These are phyloP conservation scores for Desmophyllum pertusum DNA, from an alignment of 92 coral and sea anemone genomes.

Conservation along the genomic window DNA sequence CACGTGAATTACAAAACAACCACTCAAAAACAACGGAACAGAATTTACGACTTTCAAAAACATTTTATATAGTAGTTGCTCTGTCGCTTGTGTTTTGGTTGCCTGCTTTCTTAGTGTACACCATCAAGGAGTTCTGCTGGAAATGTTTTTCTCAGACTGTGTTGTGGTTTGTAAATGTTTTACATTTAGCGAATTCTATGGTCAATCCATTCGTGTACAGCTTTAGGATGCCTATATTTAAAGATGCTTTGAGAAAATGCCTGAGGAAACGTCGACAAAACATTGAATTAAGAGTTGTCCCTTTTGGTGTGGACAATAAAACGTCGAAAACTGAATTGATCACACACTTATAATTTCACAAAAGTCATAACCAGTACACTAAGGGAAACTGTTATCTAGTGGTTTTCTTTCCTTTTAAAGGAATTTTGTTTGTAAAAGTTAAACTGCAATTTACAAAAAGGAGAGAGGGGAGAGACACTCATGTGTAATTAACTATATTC, in stretches of 20 bases:
- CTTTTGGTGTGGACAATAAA: too few relatives aligned
- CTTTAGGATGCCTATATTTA: constrained; percentile 16
- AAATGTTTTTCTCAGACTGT: neutral
- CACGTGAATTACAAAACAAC: neutral
- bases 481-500: too few relatives aligned
- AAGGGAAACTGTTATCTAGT: too few relatives aligned
- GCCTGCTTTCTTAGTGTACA: constrained; percentile 8
- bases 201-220: constrained; percentile 25
- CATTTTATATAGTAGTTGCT: neutral
- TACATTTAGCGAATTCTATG: constrained; percentile 29
- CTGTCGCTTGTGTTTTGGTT: constrained; percentile 23
- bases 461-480: too few relatives aligned
- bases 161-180: neutral
- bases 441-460: too few relatives aligned
- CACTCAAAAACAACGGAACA: neutral
- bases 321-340: too few relatives aligned
- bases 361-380: too few relatives aligned
- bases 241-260: constrained; percentile 8
- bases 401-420: too few relatives aligned
- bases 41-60: constrained; percentile 14
- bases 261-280: neutral
- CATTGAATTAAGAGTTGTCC: neutral
- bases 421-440: too few relatives aligned
- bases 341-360: too few relatives aligned
- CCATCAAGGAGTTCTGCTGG: neutral